Evolutionary conservation across 1,140 invertebrate species (phyloP), one percentile per base, ranked within the genome.

Genomic region (Zaprionus vittiger): DNA sequence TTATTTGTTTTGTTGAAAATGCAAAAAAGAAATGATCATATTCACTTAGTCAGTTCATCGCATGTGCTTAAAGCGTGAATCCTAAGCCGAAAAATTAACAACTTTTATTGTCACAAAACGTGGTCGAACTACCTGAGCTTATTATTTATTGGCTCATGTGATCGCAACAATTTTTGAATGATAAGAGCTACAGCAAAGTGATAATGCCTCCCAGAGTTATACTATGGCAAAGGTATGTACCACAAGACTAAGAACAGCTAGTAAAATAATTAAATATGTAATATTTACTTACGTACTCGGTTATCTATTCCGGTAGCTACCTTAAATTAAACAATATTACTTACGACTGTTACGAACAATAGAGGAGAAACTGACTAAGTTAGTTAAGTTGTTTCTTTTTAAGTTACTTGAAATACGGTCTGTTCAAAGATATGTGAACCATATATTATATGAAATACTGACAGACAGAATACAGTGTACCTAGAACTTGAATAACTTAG

Each of bases 91-190:
- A 31, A 59, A 24, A n/a, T 20, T 9, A 37, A 5, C 17, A 20
- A 15, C 11, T 60, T 60, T 26, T 38, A 41, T 41, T 22, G 20
- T 6, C 17, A 9, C 37, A 41, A 60, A 60, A 26, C 57, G 57
- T 60, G 57, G 15, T 38, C 4, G 5, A 24, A 41, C 34, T 44
- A 26, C 37, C 4, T 26, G 12, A 24, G 6, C 44, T 41, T 44
- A 60, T 41, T 20, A 9, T 1, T 15, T 60, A 60, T 60, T 60
- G 44, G 57, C 15, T 41, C 57, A 41, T 41, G 57, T 60, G 57
- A 41, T 44, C 41, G 26, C 2, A 41, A 22, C 14, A 41, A n/a
- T 44, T 24, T 44, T 4, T 7, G 22, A 41, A 38, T 26, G 57
- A 37, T 60, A 60, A 41, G 31, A 37, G 12, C 34, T 5, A 22